phyloP scores from a whole-genome alignment of 2,113 vertebrate species.

The Pimephales promelas region DNA sequence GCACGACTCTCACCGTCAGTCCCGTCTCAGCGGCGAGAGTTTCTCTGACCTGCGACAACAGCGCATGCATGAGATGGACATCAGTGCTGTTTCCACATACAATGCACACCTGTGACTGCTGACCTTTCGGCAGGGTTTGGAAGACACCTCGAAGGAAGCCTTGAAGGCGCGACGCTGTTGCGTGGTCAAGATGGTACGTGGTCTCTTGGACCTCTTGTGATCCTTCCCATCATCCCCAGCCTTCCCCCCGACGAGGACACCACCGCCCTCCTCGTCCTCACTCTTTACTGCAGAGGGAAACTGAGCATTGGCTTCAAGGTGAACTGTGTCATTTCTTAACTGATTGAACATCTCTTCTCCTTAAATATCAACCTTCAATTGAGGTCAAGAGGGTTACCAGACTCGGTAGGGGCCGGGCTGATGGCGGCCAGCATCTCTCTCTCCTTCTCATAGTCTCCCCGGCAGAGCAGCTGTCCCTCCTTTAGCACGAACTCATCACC shows the following conservation, averaged over 20 bases:
- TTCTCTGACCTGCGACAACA: constrained; percentile 81
- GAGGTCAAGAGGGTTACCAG: constrained; percentile 70
- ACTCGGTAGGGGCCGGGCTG: constrained; percentile 86
- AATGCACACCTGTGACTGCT: constrained; percentile 5
- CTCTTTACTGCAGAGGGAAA: constrained; percentile 81
- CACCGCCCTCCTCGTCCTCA: constrained; percentile 85
- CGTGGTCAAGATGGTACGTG: constrained; percentile 89
- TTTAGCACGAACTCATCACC: constrained; percentile 92
- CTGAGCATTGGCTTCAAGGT: constrained; percentile 28
- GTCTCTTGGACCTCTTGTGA: constrained; percentile 87
- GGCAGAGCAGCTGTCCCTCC: constrained; percentile 88
- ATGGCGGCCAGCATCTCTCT: constrained; percentile 87
- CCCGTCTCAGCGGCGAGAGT: constrained; percentile 89
- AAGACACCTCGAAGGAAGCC: constrained; percentile 92
- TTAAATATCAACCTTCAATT: neutral
- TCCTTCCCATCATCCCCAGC: constrained; percentile 83
- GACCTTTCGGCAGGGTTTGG: constrained; percentile 90
- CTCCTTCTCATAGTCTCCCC: constrained; percentile 90
- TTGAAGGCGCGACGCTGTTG: constrained; percentile 91
- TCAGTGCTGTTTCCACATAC: neutral
- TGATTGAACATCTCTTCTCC: neutral
- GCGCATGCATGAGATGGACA: neutral
- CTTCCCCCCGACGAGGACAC: constrained; percentile 77
- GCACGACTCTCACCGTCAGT: constrained; percentile 86
- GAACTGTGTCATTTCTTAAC: neutral